phyloP scores from a whole-genome alignment of 2,113 vertebrate species.

The Perca schrenkii region DNA sequence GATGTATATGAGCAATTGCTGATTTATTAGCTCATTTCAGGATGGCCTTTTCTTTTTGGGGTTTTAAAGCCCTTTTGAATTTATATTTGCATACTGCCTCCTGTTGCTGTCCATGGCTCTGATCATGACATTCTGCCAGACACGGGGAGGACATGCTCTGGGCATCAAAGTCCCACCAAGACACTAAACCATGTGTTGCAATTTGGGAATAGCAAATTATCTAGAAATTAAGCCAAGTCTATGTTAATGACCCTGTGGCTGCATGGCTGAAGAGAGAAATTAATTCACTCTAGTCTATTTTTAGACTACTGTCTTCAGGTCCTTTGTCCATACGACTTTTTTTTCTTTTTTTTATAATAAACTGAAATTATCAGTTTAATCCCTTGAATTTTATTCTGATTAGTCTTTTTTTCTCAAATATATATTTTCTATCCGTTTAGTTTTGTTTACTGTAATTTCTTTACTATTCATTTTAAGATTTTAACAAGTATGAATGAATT shows the following conservation, averaged over 20 bases:
- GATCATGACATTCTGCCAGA: conserved; percentile 57
- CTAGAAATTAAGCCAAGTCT: conserved; percentile 66
- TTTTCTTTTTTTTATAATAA: conserved; percentile 7
- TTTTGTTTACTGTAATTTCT: background rate
- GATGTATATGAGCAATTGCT: conserved; percentile 1
- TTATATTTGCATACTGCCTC: conserved; percentile 53
- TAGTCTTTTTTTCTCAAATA: background rate
- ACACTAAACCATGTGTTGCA: conserved; percentile 69
- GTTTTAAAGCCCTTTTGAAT: conserved; percentile 38
- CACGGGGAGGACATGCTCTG: conserved; percentile 44
- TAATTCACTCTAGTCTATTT: conserved; percentile 48
- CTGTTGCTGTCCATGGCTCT: conserved; percentile 36
- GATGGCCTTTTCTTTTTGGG: background rate
- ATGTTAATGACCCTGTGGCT: conserved; percentile 67
- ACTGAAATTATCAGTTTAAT: conserved; percentile 30
- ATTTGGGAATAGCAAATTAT: conserved; percentile 70
- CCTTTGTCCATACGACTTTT: conserved; percentile 33
- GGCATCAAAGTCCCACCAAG: conserved; percentile 63
- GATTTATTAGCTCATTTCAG: conserved; percentile 23
- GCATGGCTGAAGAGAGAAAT: conserved; percentile 51
- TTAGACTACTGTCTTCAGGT: conserved; percentile 51
- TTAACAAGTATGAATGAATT: background rate
- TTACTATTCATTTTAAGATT: background rate
- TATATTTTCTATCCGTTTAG: background rate
- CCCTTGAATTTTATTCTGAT: conserved; percentile 6